These are phyloP conservation scores for Smittia sp. DNA, from an alignment of 2,888 invertebrate genomes.

Conservation along the genomic window DNA sequence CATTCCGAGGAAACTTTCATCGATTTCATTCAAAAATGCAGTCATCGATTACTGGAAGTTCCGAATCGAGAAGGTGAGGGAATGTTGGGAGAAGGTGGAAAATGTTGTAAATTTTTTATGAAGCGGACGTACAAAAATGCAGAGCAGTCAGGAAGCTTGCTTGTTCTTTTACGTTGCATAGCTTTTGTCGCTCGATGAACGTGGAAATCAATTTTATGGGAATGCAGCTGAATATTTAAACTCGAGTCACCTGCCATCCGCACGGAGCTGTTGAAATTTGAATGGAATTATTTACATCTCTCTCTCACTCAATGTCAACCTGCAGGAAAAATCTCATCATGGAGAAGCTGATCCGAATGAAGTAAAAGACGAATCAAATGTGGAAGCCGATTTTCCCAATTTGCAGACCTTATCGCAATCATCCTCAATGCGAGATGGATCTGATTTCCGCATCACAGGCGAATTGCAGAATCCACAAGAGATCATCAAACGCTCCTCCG, in stretches of 20 bases:
- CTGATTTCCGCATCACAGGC: slow-evolving; percentile 35
- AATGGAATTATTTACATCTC: too few relatives aligned
- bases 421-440: slow-evolving; percentile 1
- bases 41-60: slow-evolving; percentile 43
- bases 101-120: background rate
- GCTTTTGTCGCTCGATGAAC: too few relatives aligned
- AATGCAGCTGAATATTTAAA: too few relatives aligned
- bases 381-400: background rate
- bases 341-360: background rate
- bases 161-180: background rate
- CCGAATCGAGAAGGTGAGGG: slow-evolving; percentile 26
- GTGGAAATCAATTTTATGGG: too few relatives aligned
- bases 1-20: slow-evolving; percentile 44
- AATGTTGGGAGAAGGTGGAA: background rate
- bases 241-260: too few relatives aligned
- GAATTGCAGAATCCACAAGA: slow-evolving; percentile 42
- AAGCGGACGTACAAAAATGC: background rate
- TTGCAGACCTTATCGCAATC: slow-evolving; percentile 8
- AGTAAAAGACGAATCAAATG: background rate
- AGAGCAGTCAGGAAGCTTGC: background rate
- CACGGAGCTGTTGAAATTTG: too few relatives aligned
- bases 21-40: slow-evolving; percentile 44
- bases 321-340: background rate
- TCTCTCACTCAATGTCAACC: background rate
- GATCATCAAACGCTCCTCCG: slow-evolving; percentile 43